Percentiles rank a stretch among this genome's conserved stretches.
These are phyloP conservation scores for Lamellibrachia luymesi DNA, from an alignment of 1,140 invertebrate species.

Conservation along the genomic window DNA sequence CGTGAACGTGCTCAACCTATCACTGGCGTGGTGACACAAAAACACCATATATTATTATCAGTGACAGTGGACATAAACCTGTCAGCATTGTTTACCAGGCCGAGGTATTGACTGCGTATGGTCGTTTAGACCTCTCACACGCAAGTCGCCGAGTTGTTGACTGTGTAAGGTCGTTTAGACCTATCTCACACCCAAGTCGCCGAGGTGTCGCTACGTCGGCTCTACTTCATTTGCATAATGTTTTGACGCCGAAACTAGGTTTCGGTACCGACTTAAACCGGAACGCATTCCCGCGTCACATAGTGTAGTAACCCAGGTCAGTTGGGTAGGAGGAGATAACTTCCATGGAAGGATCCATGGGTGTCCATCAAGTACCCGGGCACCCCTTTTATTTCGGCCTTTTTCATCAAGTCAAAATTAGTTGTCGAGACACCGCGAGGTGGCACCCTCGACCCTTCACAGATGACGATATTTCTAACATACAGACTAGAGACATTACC, in stretches of 20 bases:
- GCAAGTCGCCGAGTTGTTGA: too few relatives aligned
- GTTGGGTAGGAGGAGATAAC: too few relatives aligned
- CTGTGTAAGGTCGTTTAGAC: neutral
- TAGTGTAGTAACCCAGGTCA: too few relatives aligned
- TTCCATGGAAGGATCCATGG: too few relatives aligned
- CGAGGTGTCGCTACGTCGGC: neutral
- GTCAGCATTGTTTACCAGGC: neutral
- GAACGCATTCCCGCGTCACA: neutral
- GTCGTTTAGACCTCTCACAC: neutral
- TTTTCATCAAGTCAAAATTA: too few relatives aligned
- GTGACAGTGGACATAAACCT: neutral
- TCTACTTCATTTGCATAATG: neutral
- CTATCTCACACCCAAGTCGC: neutral
- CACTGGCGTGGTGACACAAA: neutral
- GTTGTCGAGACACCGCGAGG: too few relatives aligned
- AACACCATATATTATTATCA: neutral
- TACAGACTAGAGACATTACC: too few relatives aligned
- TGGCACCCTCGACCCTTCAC: too few relatives aligned
- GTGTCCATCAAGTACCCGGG: too few relatives aligned
- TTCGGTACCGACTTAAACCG: neutral
- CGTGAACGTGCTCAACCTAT: neutral
- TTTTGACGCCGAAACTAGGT: neutral
- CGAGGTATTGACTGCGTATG: neutral
- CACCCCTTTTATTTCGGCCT: too few relatives aligned
- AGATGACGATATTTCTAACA: too few relatives aligned